Conservation (phyloP, 2,888 invertebrate species). For the Antitype chi region DNA sequence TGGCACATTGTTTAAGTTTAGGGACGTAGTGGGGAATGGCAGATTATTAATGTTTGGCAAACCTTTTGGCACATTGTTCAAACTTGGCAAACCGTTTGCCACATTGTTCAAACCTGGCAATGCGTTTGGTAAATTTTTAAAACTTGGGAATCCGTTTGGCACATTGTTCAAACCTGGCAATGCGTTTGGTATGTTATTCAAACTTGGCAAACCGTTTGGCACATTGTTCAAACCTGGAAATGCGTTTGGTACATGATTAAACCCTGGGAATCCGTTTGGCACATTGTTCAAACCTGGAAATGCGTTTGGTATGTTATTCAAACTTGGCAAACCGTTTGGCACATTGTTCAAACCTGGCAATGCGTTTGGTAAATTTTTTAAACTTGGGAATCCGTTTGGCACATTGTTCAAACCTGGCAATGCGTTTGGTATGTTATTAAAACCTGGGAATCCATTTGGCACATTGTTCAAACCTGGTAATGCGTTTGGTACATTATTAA, state of each 20-base stretch:
- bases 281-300: too few species aligned
- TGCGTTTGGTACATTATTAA: not conserved
- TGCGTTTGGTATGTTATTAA: not conserved
- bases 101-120: not conserved
- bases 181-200: not conserved
- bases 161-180: not conserved
- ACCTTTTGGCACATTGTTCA: not conserved
- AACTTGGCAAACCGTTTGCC: not conserved
- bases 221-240: not conserved
- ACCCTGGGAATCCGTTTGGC: not conserved
- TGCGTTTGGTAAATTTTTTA: too few species aligned
- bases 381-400: too few species aligned
- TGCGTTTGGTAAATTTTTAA: not conserved
- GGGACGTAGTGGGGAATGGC: constrained; percentile 16
- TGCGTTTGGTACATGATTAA: not conserved
- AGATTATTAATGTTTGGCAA: constrained; percentile 23
- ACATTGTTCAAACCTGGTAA: too few species aligned
- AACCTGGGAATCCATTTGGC: too few species aligned
- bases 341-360: too few species aligned
- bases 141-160: not conserved
- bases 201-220: not conserved
- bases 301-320: not conserved
- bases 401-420: too few species aligned
- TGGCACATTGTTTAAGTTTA: constrained; percentile 21
- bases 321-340: too few species aligned